Evolutionary conservation across 2,888 invertebrate species (phyloP).

Genomic region (Maniola hyperantus): DNA sequence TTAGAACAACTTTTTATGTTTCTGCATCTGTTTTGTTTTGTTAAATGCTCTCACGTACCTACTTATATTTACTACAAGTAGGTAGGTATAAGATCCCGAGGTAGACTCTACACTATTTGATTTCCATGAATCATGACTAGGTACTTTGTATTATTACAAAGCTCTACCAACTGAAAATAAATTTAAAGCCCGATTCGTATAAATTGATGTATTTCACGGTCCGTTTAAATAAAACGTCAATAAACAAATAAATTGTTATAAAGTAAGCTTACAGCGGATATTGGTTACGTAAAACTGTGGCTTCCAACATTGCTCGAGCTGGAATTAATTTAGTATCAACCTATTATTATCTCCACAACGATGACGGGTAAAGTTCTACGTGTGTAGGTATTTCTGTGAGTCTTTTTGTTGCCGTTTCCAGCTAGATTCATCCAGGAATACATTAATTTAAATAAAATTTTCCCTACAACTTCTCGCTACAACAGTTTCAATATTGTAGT

Average conservation of each 20-base stretch:
- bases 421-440: not conserved
- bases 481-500: too few relatives aligned
- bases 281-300: constrained; percentile 48
- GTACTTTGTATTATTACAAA: constrained; percentile 1
- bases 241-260: constrained; percentile 39
- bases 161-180: constrained; percentile 5
- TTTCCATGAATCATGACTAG: not conserved
- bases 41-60: too few relatives aligned
- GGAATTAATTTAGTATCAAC: constrained; percentile 42
- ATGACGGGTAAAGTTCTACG: constrained; percentile 1
- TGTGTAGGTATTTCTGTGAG: not conserved
- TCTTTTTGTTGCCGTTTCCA: not conserved
- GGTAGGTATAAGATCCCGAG: too few relatives aligned
- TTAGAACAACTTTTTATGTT: too few relatives aligned
- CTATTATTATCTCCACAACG: constrained; percentile 19
- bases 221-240: constrained; percentile 33
- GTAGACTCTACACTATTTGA: too few relatives aligned
- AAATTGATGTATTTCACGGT: constrained; percentile 28
- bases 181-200: constrained; percentile 19
- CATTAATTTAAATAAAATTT: too few relatives aligned
- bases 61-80: too few relatives aligned
- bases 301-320: constrained; percentile 43
- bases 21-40: too few relatives aligned
- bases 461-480: too few relatives aligned
- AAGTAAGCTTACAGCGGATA: constrained; percentile 48